Conservation (phyloP, 1,140 invertebrate genomes). For the Drosophila nannoptera region DNA sequence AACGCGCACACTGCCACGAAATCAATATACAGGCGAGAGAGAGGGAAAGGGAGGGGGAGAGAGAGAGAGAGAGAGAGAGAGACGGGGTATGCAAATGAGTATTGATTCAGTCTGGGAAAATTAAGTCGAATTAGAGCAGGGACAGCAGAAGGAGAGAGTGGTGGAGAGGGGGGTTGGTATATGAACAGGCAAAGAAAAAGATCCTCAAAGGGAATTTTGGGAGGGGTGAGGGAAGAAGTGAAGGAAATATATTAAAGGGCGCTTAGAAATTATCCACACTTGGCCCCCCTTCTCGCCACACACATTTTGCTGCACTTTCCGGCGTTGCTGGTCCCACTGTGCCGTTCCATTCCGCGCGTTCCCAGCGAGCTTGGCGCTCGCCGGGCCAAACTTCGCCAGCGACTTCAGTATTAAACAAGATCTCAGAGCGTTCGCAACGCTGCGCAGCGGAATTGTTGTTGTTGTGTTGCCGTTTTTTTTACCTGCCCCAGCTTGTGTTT, state of each 20-base stretch:
- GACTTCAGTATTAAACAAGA: constrained; percentile 73
- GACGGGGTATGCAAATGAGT: neutral
- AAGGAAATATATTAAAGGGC: too few species aligned
- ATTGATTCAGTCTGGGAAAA: neutral
- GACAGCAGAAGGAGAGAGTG: too few species aligned
- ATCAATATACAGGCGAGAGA: too few species aligned
- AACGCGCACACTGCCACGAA: constrained; percentile 45
- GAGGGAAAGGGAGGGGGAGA: neutral
- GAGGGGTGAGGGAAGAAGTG: too few species aligned
- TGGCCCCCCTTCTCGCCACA: neutral
- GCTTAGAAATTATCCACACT: too few species aligned
- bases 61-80: neutral
- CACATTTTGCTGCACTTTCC: neutral
- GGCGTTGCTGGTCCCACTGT: constrained; percentile 17
- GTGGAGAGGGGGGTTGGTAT: too few species aligned
- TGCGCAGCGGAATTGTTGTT: neutral
- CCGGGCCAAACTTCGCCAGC: constrained; percentile 47
- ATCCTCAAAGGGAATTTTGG: too few species aligned
- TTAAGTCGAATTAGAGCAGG: too few species aligned
- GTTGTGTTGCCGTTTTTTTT: neutral
- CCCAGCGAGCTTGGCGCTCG: constrained; percentile 34
- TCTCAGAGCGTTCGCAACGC: constrained; percentile 64
- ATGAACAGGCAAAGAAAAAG: too few species aligned
- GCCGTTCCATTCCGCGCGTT: constrained; percentile 39
- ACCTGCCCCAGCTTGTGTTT: constrained; percentile 3